Percentiles rank a stretch among this genome's conserved stretches.
Evolutionary conservation across 2,113 vertebrate species (phyloP).

Genomic region (Leptosomus discolor): DNA sequence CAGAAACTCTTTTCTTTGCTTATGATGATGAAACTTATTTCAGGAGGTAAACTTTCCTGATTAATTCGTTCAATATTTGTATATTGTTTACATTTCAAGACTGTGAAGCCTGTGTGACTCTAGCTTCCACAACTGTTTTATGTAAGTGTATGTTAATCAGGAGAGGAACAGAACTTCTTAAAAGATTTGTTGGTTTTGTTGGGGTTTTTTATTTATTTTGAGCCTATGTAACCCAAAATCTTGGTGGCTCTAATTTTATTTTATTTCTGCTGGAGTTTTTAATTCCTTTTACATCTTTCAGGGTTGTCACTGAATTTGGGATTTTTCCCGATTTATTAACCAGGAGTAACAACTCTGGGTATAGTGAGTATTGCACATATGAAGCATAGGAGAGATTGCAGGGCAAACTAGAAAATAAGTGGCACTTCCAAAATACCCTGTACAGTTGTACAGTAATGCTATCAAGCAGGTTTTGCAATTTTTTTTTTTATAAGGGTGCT

Average conservation of each 20-base stretch:
- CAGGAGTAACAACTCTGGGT: background rate
- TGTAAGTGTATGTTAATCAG: background rate
- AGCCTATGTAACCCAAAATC: background rate
- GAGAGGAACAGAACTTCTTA: background rate
- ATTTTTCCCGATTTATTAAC: background rate
- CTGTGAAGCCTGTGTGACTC: background rate
- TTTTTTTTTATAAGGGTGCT: background rate
- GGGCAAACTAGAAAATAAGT: background rate
- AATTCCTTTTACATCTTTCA: background rate
- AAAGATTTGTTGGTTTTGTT: background rate
- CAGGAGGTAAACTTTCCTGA: background rate
- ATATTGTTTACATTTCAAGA: background rate
- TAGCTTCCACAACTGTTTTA: background rate
- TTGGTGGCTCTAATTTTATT: background rate
- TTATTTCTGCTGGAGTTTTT: background rate
- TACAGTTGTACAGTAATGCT: background rate
- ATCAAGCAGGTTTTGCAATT: background rate
- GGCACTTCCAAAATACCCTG: background rate
- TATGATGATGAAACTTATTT: background rate
- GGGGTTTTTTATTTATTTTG: background rate
- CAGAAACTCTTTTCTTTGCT: background rate
- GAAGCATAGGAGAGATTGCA: background rate
- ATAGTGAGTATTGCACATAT: background rate
- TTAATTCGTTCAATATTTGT: background rate
- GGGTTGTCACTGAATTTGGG: background rate